Base-by-base conservation (phyloP, 2,797 vertebrate genomes). In the Xenentodon cancila region DNA sequence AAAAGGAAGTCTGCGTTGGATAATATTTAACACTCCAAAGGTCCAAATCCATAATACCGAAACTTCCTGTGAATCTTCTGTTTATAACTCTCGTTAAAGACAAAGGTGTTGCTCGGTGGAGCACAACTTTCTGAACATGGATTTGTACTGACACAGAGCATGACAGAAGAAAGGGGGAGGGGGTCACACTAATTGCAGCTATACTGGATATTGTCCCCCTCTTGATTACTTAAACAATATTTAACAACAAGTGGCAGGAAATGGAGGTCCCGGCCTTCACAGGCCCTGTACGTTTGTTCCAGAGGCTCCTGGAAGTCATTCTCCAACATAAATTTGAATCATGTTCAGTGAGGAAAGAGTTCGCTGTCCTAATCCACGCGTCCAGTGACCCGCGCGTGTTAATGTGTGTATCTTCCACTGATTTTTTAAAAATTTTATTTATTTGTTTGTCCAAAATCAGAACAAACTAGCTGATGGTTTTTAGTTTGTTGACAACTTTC, bases 401-500 rank as follows among this genome's bases (percentile, higher is more conserved):
- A 34, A 25, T 25, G 32, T 48, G 43, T 46, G 58, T 59, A 51
- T 82, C 49, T 75, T 71, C 84, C 69, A 76, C 44, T 42, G 54
- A 84, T 3, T 3, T 25, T 25, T 25, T 25, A n/a, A n/a, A n/a
- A n/a, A 25, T 25, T 25, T 25, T 5, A 25, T 25, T 25, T 3
- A 25, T 25, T 25, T 25, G 3, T 25, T 25, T 64, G 80, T 88
- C 82, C 75, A 55, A 56, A 19, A 56, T 44, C 6, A 53, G 19
- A 55, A 57, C 56, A 56, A 30, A 92, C 95, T 98, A 99, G 91
- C 96, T 98, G 84, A 95, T 95, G 49, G 93, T 95, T 92, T 99
- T 99, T 91, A 98, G 93, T 93, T 99, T 99, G 92, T 95, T 95
- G 90, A 98, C 97, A 64, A 99, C 94, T 90, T 99, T 99, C 93